Percentiles rank a stretch among this genome's conserved stretches.
phyloP scores from a whole-genome alignment of 2,113 vertebrate species.

The Shinisaurus crocodilurus region DNA sequence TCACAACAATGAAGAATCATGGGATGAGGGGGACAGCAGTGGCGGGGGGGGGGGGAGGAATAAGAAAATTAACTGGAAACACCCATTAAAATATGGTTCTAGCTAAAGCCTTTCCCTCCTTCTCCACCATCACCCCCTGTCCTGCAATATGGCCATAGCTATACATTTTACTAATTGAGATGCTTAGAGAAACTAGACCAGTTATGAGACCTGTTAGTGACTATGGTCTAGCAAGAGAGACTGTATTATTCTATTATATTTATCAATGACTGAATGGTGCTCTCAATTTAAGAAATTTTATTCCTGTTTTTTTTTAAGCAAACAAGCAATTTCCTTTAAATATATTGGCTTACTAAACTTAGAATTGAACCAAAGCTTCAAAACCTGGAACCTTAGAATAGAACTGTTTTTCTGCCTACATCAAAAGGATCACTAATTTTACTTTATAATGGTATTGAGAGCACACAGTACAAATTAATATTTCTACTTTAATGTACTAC shows the following conservation, averaged over 20 bases:
- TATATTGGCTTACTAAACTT: constrained; percentile 38
- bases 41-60: constrained; percentile 13
- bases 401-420: constrained; percentile 37
- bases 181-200: constrained; percentile 37
- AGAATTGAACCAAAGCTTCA: constrained; percentile 49
- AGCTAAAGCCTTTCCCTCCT: constrained; percentile 46
- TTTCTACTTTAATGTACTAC: constrained; percentile 56
- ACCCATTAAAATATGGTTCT: constrained; percentile 59
- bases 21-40: background rate
- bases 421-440: constrained; percentile 13
- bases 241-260: constrained; percentile 28
- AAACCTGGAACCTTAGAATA: constrained; percentile 25
- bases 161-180: constrained; percentile 34
- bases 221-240: background rate
- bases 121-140: constrained; percentile 10
- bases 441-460: constrained; percentile 39
- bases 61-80: constrained; percentile 43
- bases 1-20: constrained; percentile 63
- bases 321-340: background rate
- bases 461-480: constrained; percentile 32
- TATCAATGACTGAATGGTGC: constrained; percentile 21
- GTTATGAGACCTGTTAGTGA: background rate
- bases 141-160: constrained; percentile 34
- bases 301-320: background rate
- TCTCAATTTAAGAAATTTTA: constrained; percentile 28